These are phyloP conservation scores for Dioctria rufipes DNA, from an alignment of 2,888 invertebrate species.

Conservation along the genomic window DNA sequence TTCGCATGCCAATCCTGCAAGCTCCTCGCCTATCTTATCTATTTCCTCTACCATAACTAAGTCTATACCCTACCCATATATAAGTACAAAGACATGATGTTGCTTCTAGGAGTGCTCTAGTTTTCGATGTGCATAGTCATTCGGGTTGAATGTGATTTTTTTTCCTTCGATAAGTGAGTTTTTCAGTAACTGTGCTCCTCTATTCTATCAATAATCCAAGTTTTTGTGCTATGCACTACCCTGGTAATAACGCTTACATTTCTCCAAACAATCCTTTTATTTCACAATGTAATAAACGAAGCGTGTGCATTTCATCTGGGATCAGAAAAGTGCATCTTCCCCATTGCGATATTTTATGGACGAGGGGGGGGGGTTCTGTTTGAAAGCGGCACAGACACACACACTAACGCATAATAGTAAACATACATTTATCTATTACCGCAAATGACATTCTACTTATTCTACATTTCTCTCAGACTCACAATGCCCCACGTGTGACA, in stretches of 20 bases:
- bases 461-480: not conserved
- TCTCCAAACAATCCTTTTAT: conserved; percentile 25
- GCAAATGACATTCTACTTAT: not conserved
- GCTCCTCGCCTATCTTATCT: not conserved
- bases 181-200: conserved; percentile 32
- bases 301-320: conserved; percentile 40
- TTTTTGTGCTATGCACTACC: conserved; percentile 26
- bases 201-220: conserved; percentile 8
- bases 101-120: not conserved
- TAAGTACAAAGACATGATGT: not conserved
- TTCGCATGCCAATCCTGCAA: not conserved
- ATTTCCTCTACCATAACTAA: not conserved
- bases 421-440: not conserved
- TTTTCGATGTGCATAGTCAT: conserved; percentile 21
- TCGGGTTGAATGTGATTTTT: conserved; percentile 32
- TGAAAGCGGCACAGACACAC: too few species aligned
- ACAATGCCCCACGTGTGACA: not conserved
- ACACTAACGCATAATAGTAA: too few species aligned
- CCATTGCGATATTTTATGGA: not conserved
- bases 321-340: not conserved
- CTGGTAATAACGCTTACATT: conserved; percentile 22
- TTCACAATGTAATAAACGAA: conserved; percentile 34
- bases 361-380: too few species aligned
- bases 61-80: not conserved
- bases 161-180: conserved; percentile 20